Conservation (phyloP, 2,797 vertebrate species). For the Cheirogaleus major region DNA sequence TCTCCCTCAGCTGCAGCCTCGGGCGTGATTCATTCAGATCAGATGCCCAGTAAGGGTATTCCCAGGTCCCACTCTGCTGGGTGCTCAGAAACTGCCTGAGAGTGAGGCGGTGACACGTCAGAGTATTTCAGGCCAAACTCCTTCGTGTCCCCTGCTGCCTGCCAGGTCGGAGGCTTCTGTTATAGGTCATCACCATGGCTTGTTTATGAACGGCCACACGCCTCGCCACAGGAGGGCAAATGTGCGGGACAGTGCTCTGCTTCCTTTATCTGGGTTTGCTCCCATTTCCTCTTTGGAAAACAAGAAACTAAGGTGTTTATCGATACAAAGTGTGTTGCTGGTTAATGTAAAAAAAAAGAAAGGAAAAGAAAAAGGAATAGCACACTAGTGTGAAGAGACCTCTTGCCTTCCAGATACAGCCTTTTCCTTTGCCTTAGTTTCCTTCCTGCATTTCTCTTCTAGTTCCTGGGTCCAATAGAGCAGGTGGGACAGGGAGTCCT, state of each 20-base stretch:
- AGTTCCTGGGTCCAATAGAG: background rate
- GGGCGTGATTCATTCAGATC: conserved; percentile 54
- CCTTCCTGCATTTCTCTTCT: no score
- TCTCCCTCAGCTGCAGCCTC: conserved; percentile 1
- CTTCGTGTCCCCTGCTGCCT: conserved; percentile 59
- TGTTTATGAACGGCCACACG: background rate
- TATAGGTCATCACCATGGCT: conserved; percentile 67
- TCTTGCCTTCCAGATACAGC: background rate
- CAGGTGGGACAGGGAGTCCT: background rate
- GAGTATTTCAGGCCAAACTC: conserved; percentile 66
- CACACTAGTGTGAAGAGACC: rapidly evolving
- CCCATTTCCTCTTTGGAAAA: background rate
- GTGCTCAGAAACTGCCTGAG: conserved; percentile 19
- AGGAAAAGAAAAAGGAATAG: background rate
- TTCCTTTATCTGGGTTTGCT: background rate
- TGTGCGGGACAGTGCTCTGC: background rate
- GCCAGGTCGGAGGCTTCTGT: conserved; percentile 31
- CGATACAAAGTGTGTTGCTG: background rate
- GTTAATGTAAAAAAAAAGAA: background rate
- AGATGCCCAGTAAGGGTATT: background rate
- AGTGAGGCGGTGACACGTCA: background rate
- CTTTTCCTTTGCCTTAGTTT: background rate
- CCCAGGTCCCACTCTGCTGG: conserved; percentile 48
- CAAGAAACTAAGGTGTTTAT: background rate
- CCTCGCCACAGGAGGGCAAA: background rate